Base-by-base conservation (phyloP, 2,888 invertebrate genomes). In the Coecobrya sp. region DNA sequence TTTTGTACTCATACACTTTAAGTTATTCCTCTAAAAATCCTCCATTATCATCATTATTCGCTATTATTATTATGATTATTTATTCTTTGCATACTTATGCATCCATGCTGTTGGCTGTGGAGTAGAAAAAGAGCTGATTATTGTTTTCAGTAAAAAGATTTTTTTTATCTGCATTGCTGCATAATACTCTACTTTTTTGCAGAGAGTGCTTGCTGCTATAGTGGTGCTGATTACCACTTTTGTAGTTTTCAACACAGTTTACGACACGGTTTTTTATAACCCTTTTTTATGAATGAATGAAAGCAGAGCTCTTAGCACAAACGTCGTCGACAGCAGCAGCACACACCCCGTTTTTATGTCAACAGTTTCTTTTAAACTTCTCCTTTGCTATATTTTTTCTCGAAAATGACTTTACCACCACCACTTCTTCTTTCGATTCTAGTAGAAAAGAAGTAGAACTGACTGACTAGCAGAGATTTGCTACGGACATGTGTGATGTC, bases 311-410 rank as follows among this genome's bases (percentile, higher is more conserved):
- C 30, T 89, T 70, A 85, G 73, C 84, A 90, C 76, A 70, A 36
- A 70, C 59, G 79, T 70, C 42, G 70, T 11, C 30, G 3, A 65
- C 55, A 70, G 36, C 79, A 36, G 70, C 85, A 90, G 42, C 22
- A 76, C 73, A 76, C 91, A 91, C 91, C 86, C 91, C 86, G 42
- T 79, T 86, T 91, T 91, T 91, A 86, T 91, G 86, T 86, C 79
- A 86, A 76, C 79, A 45, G 85, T 79, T 86, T 85, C 73, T 89
- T 89, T 59, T 59, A 55, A 85, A 70, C 73, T 73, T 42, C 27
- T 79, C 52, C 25, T 4, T 0, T 3, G 10, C 52, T 52, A 11
- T 79, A 13, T 52, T 27, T 13, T 42, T 55, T 76, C 27, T 76
- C 19, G 73, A 79, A 79, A 55, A 27, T 73, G 30, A 70, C 62